phyloP scores from a whole-genome alignment of 1,140 invertebrate genomes.

The Drosophila watanabei region DNA sequence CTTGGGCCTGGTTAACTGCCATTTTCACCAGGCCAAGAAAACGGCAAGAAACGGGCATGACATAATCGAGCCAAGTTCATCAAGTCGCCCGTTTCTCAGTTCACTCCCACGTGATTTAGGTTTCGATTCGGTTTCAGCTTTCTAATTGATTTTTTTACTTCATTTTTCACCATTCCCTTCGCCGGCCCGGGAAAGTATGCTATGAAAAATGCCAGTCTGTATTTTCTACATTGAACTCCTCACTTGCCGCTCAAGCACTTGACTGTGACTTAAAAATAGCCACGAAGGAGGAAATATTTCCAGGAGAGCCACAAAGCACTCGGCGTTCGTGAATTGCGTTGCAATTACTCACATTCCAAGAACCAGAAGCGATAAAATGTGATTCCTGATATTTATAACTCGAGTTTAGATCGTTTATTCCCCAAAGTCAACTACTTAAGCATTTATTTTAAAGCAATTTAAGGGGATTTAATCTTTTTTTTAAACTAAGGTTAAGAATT shows the following conservation, averaged over 20 bases:
- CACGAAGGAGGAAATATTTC: not conserved
- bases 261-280: not conserved
- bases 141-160: slow-evolving; percentile 4
- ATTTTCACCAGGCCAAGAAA: slow-evolving; percentile 24
- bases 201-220: not conserved
- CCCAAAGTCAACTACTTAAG: not conserved
- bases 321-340: not conserved
- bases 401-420: not conserved
- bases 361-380: not conserved
- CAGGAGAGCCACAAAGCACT: not conserved
- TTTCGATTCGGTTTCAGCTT: not conserved
- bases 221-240: not conserved
- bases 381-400: not conserved
- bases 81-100: slow-evolving; percentile 25
- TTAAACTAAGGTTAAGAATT: too few relatives aligned
- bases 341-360: slow-evolving; percentile 5
- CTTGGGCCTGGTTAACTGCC: slow-evolving; percentile 41
- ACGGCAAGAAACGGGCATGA: slow-evolving; percentile 29
- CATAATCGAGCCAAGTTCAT: slow-evolving; percentile 55
- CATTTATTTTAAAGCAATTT: not conserved
- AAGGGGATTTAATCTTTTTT: not conserved
- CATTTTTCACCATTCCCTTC: not conserved
- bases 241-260: not conserved
- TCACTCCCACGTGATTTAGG: slow-evolving; percentile 1
- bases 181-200: slow-evolving; percentile 11